Base-by-base conservation (phyloP, 2,888 invertebrate genomes). In the Mythimna loreyi region DNA sequence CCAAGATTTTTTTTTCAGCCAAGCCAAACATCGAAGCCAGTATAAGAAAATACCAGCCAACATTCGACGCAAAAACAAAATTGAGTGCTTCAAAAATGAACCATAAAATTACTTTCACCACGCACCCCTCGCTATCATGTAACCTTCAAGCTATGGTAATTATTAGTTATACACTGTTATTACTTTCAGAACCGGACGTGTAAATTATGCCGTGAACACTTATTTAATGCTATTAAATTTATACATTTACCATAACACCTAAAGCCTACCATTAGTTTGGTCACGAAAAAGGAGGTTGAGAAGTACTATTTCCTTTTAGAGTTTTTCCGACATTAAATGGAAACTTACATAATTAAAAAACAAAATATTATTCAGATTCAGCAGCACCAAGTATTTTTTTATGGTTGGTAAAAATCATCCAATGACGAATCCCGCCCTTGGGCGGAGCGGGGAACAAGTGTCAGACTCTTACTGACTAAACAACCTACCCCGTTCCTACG, bases 181-280 rank as follows among this genome's bases (percentile, higher is more conserved):
- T 77, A 16, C 43, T 47, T 49, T 64, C 59, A 45, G 19, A 25
- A 64, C 52, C 65, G 67, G 81, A 78, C 49, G 50, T 68, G 58
- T 68, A 81, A 72, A 72, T 62, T 67, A 72, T 59, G 40, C 52
- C 47, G 53, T 53, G 63, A 68, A 73, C 53, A 58, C 55, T 64
- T 47, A 65, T 81, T 71, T 67, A 47, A 67, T 49, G 64, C 57
- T 64, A 64, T 80, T 61, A 58, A 61, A 67, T 64, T 60, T 25
- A 60, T 30, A 62, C 8, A 50, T 53, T 13, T 23, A 16, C 23
- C 16, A 61, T 74, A 36, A 64, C 74, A 76, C 45, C 13, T 56
- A 9, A 19, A 7, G 23, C 3, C 5, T 25, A 19, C 30, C 7
- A 57, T 63, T 79, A 61, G 11, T 16, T 47, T 45, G 43, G 43